These are phyloP conservation scores for Hexactinellida sp. DNA, from an alignment of 37 sponge, comb jelly and placozoan genomes.

Conservation along the genomic window DNA sequence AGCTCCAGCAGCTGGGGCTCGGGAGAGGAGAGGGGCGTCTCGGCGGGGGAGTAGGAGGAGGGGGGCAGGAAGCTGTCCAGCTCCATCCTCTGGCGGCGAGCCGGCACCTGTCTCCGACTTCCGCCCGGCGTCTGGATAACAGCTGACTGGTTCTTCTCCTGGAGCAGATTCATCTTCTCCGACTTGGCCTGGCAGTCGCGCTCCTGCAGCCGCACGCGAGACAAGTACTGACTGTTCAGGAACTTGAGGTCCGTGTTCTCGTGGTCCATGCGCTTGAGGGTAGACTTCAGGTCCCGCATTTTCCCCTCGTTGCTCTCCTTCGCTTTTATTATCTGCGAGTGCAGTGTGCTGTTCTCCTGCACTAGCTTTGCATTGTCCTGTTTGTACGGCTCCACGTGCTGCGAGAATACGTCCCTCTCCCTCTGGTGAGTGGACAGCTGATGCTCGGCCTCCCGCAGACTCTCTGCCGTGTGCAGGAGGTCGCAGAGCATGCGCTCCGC, in stretches of 20 bases:
- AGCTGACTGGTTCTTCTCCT: conserved; percentile 91
- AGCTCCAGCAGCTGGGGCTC: conserved; percentile 86
- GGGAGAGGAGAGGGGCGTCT: conserved; percentile 26
- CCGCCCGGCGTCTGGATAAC: conserved; percentile 97
- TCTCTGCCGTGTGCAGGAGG: conserved; percentile 94
- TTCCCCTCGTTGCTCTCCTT: conserved; percentile 60
- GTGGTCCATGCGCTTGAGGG: conserved; percentile 71
- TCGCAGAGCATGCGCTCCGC: conserved; percentile 88
- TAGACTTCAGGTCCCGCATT: conserved; percentile 50
- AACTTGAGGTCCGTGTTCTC: conserved; percentile 94
- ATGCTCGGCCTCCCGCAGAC: conserved; percentile 60
- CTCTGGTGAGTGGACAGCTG: conserved; percentile 50
- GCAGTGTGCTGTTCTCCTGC: conserved; percentile 79
- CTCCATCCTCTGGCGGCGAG: conserved; percentile 88
- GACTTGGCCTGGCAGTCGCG: conserved; percentile 55
- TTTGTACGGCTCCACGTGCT: conserved; percentile 83
- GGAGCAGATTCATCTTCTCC: conserved; percentile 68
- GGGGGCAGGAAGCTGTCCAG: conserved; percentile 60
- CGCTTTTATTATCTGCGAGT: conserved; percentile 56
- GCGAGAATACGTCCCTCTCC: conserved; percentile 43
- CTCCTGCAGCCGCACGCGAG: conserved; percentile 52
- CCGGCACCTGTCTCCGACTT: conserved; percentile 67
- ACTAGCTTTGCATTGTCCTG: conserved; percentile 81
- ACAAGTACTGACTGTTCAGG: conserved; percentile 89
- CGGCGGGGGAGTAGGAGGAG: neutral